Conservation (phyloP, 2,797 vertebrate genomes). For the Synanceia verrucosa region DNA sequence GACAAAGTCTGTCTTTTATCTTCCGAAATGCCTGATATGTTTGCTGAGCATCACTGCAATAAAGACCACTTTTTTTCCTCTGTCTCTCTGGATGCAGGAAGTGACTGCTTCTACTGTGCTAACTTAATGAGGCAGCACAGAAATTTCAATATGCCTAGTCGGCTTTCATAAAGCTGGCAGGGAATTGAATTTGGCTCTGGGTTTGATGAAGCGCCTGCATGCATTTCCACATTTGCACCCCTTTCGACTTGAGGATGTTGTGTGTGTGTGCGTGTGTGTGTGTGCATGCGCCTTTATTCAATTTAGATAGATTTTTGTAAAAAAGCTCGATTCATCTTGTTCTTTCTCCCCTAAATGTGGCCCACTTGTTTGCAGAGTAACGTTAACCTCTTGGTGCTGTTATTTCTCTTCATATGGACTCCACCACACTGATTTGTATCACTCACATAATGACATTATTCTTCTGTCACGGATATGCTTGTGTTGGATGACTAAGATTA, state of each 20-base stretch:
- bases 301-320: background rate
- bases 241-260: background rate
- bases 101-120: slow-evolving; percentile 3
- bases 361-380: background rate
- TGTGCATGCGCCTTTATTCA: slow-evolving; percentile 6
- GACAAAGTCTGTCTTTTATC: slow-evolving; percentile 12
- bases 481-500: background rate
- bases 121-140: slow-evolving; percentile 25
- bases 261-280: too few relatives aligned
- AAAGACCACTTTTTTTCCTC: background rate
- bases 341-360: background rate
- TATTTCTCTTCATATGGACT: background rate
- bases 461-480: background rate
- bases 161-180: slow-evolving; percentile 34
- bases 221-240: slow-evolving; percentile 11
- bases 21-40: background rate
- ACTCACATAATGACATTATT: background rate
- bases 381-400: background rate
- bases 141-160: slow-evolving; percentile 20
- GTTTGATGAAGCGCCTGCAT: slow-evolving; percentile 22
- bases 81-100: slow-evolving; percentile 16
- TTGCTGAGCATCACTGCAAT: background rate
- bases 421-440: background rate
- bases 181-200: slow-evolving; percentile 30
- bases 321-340: background rate